Base-by-base conservation (phyloP, 2,113 vertebrate genomes). In the Elachura formosa region DNA sequence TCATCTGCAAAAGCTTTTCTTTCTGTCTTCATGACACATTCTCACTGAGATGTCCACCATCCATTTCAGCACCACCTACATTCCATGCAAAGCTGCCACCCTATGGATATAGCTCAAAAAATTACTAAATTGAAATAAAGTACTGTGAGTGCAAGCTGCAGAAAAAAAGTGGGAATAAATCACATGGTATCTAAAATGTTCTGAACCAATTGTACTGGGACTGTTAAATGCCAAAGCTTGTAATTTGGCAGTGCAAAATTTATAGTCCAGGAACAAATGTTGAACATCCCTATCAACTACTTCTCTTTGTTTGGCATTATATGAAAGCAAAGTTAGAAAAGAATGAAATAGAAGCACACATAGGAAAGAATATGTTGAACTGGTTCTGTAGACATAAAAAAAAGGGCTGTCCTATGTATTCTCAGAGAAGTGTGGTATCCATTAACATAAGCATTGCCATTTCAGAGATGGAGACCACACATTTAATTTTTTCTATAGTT, bases 381-480 rank as follows among this genome's bases (percentile, higher is more conserved):
- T 43, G 9, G 5, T 61, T 82, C 54, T 83, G 11, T 19, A 71
- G 46, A 43, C 4, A 79, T 80, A 71, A 84, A 24, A 29, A 19
- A 43, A 28, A 34, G 10, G 10, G 4, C 31, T 91, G 34, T 10
- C n/a, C 34, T 36, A 46, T 3, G 19, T 59, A 67, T 77, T 90
- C 74, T 91, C 43, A 58, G 55, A 54, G 64, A 83, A 91, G 31
- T 36, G 22, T 62, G 54, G 43, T 72, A 41, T 85, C 93, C 78
- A 26, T 86, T 95, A 81, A 87, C 1, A 0, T 51, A 71, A 75
- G 68, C 61, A 56, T 59, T 87, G 80, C 48, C 16, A 59, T 67
- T 92, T 90, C 85, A 90, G 75, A 81, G 56, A 61, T 67, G n/a
- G 52, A 96, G 96, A 96, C 84, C 93, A 95, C 90, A 93, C 75